phyloP scores from a whole-genome alignment of 2,113 vertebrate species.

The Myiopsitta monachus region DNA sequence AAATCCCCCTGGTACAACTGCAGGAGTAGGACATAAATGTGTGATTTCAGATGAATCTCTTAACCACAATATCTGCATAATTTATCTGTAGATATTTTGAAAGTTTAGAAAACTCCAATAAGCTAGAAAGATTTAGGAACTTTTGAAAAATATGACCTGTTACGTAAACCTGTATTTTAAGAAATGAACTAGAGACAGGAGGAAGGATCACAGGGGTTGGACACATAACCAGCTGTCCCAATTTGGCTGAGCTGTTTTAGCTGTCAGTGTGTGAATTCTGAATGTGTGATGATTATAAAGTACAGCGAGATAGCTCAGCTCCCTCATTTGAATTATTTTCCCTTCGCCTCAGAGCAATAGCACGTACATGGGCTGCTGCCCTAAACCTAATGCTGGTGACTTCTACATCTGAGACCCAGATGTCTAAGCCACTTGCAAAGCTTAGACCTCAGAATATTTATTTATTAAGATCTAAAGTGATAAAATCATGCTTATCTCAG shows the following conservation, averaged over 20 bases:
- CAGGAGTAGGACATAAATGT: background rate
- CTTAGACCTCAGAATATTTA: background rate
- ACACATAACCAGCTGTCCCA: constrained; percentile 58
- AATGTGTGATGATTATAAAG: constrained; percentile 41
- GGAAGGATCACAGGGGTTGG: constrained; percentile 63
- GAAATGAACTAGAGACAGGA: constrained; percentile 52
- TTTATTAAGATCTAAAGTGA: background rate
- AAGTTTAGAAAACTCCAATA: background rate
- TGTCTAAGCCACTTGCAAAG: background rate
- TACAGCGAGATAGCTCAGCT: background rate
- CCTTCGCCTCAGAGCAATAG: background rate
- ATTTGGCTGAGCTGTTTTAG: constrained; percentile 54
- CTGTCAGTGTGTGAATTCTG: constrained; percentile 59
- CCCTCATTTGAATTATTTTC: background rate
- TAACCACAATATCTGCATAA: background rate
- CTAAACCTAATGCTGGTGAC: background rate
- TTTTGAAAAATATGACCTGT: constrained; percentile 20
- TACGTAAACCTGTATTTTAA: constrained; percentile 55
- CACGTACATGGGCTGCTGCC: background rate
- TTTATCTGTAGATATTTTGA: background rate
- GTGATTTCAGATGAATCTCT: background rate
- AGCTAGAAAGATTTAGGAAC: background rate
- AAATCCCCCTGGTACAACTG: background rate
- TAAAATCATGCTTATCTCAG: constrained; percentile 2
- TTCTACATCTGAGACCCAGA: background rate